Percentiles rank a stretch among this genome's conserved stretches.
These are phyloP conservation scores for Zaprionus tsacasi DNA, from an alignment of 1,140 invertebrate genomes.

Conservation along the genomic window DNA sequence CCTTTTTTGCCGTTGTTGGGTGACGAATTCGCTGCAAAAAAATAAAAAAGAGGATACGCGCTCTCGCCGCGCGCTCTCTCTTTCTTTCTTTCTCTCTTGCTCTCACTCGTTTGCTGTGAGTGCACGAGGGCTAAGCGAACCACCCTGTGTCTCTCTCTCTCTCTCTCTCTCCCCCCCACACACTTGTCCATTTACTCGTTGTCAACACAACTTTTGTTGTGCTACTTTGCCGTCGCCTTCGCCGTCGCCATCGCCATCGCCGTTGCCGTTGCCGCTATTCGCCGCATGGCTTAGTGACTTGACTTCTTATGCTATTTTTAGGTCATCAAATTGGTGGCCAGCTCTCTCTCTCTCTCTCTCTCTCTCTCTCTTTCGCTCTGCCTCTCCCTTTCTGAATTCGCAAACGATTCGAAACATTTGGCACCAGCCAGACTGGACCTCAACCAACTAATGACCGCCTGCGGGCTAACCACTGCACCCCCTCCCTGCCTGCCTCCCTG, in stretches of 20 bases:
- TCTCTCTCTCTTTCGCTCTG: not conserved
- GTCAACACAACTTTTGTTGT: conserved; percentile 80
- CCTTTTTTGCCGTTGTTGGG: not conserved
- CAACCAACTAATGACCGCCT: conserved; percentile 32
- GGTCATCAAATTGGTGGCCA: conserved; percentile 71
- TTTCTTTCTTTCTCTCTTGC: conserved; percentile 4
- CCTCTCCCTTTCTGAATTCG: not conserved
- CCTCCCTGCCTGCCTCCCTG: not conserved
- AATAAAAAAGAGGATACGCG: conserved; percentile 15
- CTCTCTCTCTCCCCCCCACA: not conserved
- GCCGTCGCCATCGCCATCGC: conserved; percentile 29
- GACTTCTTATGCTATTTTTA: conserved; percentile 72
- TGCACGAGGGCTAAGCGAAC: conserved; percentile 4
- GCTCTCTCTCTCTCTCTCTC: conserved; percentile 8
- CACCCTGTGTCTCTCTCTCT: not conserved
- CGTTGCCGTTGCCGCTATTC: conserved; percentile 35
- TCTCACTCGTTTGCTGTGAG: conserved; percentile 12
- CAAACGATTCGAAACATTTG: conserved; percentile 49
- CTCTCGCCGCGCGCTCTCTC: conserved; percentile 16
- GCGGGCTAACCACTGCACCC: not conserved
- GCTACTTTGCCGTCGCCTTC: conserved; percentile 53
- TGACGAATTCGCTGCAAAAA: conserved; percentile 60
- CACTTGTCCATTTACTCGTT: conserved; percentile 49
- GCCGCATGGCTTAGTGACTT: conserved; percentile 63
- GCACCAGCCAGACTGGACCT: conserved; percentile 65